A percentile compares a stretch with the other conserved stretches of the same genome.
Conservation (phyloP, 2,888 invertebrate genomes). For the Agrilus biguttatus region DNA sequence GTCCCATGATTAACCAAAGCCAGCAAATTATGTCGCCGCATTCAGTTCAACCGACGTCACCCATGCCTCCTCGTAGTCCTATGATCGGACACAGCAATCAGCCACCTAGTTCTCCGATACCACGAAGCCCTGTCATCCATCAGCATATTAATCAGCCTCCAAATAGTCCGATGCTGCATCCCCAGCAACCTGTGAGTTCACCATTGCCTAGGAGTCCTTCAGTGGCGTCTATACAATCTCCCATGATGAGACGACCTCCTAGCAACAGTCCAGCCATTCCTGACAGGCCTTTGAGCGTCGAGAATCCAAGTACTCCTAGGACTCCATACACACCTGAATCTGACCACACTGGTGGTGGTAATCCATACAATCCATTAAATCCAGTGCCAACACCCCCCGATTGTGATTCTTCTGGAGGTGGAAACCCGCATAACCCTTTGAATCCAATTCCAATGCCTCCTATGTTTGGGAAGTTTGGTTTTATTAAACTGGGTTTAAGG, state of each 20-base stretch:
- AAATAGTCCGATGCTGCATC: conserved; percentile 29
- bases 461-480: conserved; percentile 42
- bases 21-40: conserved; percentile 30
- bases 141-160: conserved; percentile 21
- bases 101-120: conserved; percentile 43
- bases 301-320: conserved; percentile 40
- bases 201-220: conserved; percentile 24
- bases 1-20: conserved; percentile 30
- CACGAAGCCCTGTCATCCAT: conserved; percentile 42
- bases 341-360: conserved; percentile 31
- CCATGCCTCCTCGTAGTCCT: conserved; percentile 33
- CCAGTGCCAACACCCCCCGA: conserved; percentile 38
- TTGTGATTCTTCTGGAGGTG: conserved; percentile 27
- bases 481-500: conserved; percentile 44
- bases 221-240: conserved; percentile 31
- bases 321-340: conserved; percentile 28
- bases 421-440: conserved; percentile 38
- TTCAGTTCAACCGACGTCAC: conserved; percentile 31
- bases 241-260: conserved; percentile 39
- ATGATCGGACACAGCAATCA: conserved; percentile 20
- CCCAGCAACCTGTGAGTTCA: conserved; percentile 24
- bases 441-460: conserved; percentile 46
- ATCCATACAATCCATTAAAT: conserved; percentile 39
- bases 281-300: conserved; percentile 43
- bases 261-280: conserved; percentile 40